Evolutionary conservation across 2,113 vertebrate genomes (phyloP).

Genomic region (Edolisoma coerulescens): DNA sequence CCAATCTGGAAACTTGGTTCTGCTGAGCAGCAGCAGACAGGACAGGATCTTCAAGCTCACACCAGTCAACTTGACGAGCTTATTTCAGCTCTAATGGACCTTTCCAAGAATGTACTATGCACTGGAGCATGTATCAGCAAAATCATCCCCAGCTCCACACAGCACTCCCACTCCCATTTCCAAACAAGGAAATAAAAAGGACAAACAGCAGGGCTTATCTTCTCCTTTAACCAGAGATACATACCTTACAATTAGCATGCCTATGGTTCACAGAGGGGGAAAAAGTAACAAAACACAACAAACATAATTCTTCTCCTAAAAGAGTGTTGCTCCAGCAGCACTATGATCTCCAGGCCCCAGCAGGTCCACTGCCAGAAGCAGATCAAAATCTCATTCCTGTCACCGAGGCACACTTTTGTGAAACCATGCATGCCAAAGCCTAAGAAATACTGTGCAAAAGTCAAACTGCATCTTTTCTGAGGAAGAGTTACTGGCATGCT

Average conservation of each 20-base stretch:
- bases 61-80: background rate
- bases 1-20: background rate
- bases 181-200: background rate
- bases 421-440: background rate
- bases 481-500: background rate
- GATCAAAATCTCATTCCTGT: background rate
- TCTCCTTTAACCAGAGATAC: background rate
- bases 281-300: background rate
- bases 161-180: background rate
- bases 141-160: background rate
- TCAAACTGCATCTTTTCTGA: background rate
- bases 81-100: background rate
- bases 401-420: background rate
- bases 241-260: background rate
- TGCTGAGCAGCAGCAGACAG: background rate
- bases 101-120: accelerated
- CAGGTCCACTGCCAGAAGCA: background rate
- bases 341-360: background rate
- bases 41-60: background rate
- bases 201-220: background rate
- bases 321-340: background rate
- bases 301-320: background rate
- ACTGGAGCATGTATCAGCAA: background rate
- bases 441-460: background rate
- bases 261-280: background rate